Percentiles rank a stretch among this genome's conserved stretches.
Evolutionary conservation across 1,140 invertebrate species (phyloP).

Genomic region (Microplitis demolitor): DNA sequence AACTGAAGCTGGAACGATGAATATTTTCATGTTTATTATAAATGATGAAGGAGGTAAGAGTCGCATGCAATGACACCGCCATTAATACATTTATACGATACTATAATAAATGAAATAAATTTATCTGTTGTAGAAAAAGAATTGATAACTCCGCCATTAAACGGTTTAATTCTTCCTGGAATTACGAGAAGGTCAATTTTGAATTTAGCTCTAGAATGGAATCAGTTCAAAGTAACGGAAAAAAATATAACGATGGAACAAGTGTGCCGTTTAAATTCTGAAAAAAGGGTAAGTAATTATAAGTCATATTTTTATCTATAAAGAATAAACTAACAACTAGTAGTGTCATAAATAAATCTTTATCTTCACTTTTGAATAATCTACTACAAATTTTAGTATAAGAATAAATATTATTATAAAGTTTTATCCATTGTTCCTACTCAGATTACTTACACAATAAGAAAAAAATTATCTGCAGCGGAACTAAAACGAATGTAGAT

Average conservation of each 20-base stretch:
- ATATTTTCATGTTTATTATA: slow-evolving; percentile 89
- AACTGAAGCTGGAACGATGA: slow-evolving; percentile 99
- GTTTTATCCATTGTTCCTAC: too few species aligned
- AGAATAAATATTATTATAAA: too few species aligned
- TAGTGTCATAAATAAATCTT: background rate
- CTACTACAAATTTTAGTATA: background rate
- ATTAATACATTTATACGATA: background rate
- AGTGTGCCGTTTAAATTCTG: slow-evolving; percentile 73
- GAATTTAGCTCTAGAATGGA: slow-evolving; percentile 81
- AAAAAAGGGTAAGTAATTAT: slow-evolving; percentile 79
- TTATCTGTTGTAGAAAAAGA: slow-evolving; percentile 76
- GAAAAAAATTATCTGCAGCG: too few species aligned
- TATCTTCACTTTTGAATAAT: background rate
- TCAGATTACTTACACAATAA: too few species aligned
- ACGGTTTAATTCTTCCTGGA: slow-evolving; percentile 91
- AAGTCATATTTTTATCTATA: background rate
- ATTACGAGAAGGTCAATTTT: slow-evolving; percentile 89
- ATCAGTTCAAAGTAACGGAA: slow-evolving; percentile 86
- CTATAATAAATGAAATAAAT: background rate
- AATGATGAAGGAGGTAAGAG: slow-evolving; percentile 87
- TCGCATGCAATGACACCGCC: too few species aligned
- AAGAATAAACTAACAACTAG: background rate
- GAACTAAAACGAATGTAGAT: too few species aligned
- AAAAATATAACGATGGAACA: slow-evolving; percentile 85
- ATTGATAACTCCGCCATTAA: slow-evolving; percentile 90